Conservation (phyloP, 1,140 invertebrate genomes). For the Coboldia fuscipes region DNA sequence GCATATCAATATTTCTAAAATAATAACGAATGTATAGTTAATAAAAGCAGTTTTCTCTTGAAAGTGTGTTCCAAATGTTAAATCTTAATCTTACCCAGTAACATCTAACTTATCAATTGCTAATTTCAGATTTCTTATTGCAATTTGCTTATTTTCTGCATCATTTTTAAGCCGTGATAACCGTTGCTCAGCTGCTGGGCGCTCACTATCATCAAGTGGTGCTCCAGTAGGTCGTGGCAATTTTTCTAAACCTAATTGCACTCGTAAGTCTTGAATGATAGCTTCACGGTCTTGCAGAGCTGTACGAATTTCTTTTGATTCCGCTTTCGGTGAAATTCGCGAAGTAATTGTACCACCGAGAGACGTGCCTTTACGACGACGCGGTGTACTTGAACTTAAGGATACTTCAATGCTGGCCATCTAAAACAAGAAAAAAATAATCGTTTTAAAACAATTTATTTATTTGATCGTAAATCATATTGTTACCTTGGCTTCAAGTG, state of each 20-base stretch:
- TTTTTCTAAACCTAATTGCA: conserved; percentile 21
- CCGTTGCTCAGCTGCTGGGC: conserved; percentile 34
- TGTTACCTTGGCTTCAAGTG: conserved; percentile 53
- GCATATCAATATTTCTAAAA: conserved; percentile 67
- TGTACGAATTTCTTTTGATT: conserved; percentile 43
- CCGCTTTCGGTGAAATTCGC: conserved; percentile 20
- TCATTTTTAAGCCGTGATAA: conserved; percentile 38
- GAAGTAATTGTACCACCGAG: conserved; percentile 11
- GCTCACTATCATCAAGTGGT: conserved; percentile 15
- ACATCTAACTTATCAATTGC: conserved; percentile 50
- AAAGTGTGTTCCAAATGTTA: not conserved
- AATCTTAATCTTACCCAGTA: conserved; percentile 36
- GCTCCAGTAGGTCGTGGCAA: conserved; percentile 21
- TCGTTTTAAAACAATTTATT: not conserved
- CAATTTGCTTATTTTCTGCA: conserved; percentile 45
- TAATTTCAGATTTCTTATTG: conserved; percentile 53
- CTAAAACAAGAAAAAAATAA: conserved; percentile 23
- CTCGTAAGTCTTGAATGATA: conserved; percentile 44
- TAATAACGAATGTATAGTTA: conserved; percentile 2
- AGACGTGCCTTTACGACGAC: conserved; percentile 28
- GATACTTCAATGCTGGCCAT: conserved; percentile 75
- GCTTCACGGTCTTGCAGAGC: conserved; percentile 60
- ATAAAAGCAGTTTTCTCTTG: not conserved
- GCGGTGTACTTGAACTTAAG: conserved; percentile 28
- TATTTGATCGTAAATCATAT: not conserved